phyloP scores from a whole-genome alignment of 2,113 vertebrate genomes.

The Pungitius pungitius region DNA sequence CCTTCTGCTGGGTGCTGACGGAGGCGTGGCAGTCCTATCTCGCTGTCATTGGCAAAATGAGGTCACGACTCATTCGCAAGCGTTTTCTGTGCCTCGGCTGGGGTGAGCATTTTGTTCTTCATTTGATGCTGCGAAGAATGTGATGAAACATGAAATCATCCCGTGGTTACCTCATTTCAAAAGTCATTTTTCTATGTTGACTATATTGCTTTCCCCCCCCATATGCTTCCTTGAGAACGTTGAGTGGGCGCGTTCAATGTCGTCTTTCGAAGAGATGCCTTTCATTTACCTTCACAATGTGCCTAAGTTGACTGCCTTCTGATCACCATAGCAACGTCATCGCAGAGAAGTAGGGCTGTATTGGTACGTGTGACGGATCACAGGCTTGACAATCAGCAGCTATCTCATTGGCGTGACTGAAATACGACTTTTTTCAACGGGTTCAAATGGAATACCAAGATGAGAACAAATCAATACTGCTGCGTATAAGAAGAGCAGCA shows the following conservation, averaged over 20 bases:
- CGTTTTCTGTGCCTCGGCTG: conserved; percentile 99
- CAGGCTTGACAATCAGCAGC: background rate
- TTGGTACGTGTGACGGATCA: too few relatives aligned
- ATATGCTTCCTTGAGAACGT: background rate
- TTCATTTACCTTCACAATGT: background rate
- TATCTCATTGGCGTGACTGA: background rate
- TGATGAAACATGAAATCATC: background rate
- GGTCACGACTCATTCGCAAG: conserved; percentile 95
- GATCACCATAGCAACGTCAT: background rate
- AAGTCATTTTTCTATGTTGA: background rate
- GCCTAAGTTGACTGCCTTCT: background rate
- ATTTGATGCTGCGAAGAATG: background rate
- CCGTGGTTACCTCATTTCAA: background rate
- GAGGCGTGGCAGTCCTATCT: conserved; percentile 99
- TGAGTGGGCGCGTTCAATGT: background rate
- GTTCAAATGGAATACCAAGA: background rate
- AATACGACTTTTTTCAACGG: background rate
- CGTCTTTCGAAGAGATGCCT: background rate
- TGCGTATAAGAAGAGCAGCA: background rate
- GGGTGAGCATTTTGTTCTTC: conserved; percentile 80
- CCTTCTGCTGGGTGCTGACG: conserved; percentile 99
- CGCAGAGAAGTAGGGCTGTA: background rate
- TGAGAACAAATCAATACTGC: background rate
- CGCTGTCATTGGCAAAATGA: conserved; percentile 96
- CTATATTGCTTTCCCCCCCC: background rate